A percentile compares a stretch with the other conserved stretches of the same genome.
phyloP scores from a whole-genome alignment of 1,140 invertebrate species.

The Pararge aegeria region DNA sequence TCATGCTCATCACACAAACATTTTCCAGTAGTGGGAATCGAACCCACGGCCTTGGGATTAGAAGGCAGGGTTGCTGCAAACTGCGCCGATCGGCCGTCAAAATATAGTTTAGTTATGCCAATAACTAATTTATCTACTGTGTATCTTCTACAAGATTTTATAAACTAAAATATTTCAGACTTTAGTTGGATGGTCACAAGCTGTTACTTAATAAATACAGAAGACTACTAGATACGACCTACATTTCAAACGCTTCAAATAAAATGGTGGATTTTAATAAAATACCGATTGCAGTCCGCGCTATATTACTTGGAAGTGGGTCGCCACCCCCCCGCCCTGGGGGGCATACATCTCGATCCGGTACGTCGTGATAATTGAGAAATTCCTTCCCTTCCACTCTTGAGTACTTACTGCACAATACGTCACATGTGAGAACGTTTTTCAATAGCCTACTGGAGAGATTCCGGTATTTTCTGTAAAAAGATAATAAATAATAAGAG shows the following conservation, averaged over 20 bases:
- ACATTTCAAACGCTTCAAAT: slow-evolving; percentile 5
- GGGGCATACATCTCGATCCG: slow-evolving; percentile 11
- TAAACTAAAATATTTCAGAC: too few species aligned
- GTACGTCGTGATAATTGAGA: slow-evolving; percentile 19
- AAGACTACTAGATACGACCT: background rate
- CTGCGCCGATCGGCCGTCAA: too few species aligned
- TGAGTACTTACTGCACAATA: slow-evolving; percentile 6
- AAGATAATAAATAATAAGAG: too few species aligned
- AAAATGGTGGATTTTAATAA: slow-evolving; percentile 13
- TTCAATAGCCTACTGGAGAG: background rate
- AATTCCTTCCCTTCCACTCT: slow-evolving; percentile 18
- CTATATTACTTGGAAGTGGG: slow-evolving; percentile 14
- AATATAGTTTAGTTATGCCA: too few species aligned
- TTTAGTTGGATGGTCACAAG: background rate
- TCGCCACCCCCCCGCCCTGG: slow-evolving; percentile 5
- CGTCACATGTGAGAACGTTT: slow-evolving; percentile 22
- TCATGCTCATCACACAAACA: too few species aligned
- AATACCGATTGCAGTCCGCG: slow-evolving; percentile 15
- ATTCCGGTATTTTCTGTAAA: background rate
- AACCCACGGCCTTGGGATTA: too few species aligned
- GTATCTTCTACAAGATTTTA: too few species aligned
- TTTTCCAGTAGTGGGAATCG: too few species aligned
- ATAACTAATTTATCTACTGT: too few species aligned
- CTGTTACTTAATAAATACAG: background rate
- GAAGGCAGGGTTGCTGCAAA: too few species aligned